Percentiles rank a stretch among this genome's conserved stretches.
phyloP scores from a whole-genome alignment of 2,113 vertebrate species.

The Desmodus rotundus region DNA sequence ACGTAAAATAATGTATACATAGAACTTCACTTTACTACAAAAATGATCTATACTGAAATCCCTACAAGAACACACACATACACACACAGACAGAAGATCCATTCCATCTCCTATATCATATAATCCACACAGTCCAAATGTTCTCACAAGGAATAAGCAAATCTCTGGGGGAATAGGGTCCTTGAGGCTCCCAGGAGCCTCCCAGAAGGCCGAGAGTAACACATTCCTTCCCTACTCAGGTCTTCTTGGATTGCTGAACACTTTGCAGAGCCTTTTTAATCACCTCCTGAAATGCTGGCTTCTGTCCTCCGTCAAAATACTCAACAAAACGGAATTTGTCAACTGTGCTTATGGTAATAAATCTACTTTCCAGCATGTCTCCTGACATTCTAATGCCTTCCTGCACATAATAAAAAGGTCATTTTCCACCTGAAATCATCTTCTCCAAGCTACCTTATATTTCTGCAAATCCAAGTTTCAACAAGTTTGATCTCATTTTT shows the following conservation, averaged over 20 bases:
- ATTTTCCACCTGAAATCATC: constrained; percentile 73
- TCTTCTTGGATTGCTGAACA: constrained; percentile 18
- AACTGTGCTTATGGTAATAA: constrained; percentile 42
- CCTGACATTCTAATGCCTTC: constrained; percentile 57
- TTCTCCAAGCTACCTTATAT: constrained; percentile 60
- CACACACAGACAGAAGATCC: not conserved
- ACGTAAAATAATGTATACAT: not conserved
- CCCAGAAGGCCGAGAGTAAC: not conserved
- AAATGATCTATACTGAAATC: not conserved
- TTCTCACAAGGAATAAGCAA: not conserved
- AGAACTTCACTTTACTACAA: not conserved
- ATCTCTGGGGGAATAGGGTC: not conserved
- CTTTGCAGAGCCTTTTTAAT: not conserved
- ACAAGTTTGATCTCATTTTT: constrained; percentile 68
- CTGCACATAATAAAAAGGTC: constrained; percentile 69
- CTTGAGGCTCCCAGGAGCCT: not conserved
- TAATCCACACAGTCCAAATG: not conserved
- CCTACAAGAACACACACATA: not conserved
- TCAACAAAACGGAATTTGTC: constrained; percentile 58
- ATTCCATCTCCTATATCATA: not conserved
- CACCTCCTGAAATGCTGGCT: constrained; percentile 8
- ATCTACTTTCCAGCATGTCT: constrained; percentile 51
- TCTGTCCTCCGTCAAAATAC: constrained; percentile 8
- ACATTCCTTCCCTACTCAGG: not conserved
- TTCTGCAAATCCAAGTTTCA: constrained; percentile 71